Evolutionary conservation across 2,113 vertebrate species (phyloP), one percentile per base, ranked within the genome.

Genomic region (Sturnus vulgaris): DNA sequence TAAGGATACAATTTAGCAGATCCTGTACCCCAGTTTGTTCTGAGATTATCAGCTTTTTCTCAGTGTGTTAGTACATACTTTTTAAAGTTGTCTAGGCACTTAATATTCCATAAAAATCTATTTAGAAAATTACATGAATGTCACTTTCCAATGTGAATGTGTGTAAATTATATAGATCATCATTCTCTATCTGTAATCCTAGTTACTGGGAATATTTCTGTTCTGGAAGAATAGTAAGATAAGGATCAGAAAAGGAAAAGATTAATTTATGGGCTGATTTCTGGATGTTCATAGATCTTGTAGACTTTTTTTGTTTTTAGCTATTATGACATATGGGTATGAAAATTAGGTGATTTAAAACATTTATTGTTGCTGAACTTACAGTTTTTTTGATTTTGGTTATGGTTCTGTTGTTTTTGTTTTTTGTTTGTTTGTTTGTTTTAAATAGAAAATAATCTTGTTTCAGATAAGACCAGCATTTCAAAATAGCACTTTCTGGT

Each of bases 311-410:
- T 28, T 77, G 6, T 49, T 90, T 21, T 24, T 33, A 71, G 30
- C 17, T n/a, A 8, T 57, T 70, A 35, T 0, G 3, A 49, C 4
- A 20, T 33, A 20, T 1, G 5, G 10, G 5, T 57, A 24, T 68
- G 27, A 76, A 90, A 82, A 83, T 69, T 3, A 47, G 24, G 21
- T 85, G 24, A 27, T 57, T 75, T 82, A 68, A 82, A 63, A 66
- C 33, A 56, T 24, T 66, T 78, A 24, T 61, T 90, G 24, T 69
- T 82, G 47, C 30, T 64, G 35, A 68, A 63, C 2, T 71, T 82
- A 11, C 0, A 24, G 39, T 35, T 4, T 28, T 28, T 52, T 50
- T 47, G 3, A 4, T n/a, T 56, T 15, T 69, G 25, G 17, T 17
- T 65, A 20, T n/a, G 30, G 37, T 14, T 27, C 27, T 60, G 10